phyloP scores from a whole-genome alignment of 30 jellyfish, hydroid and myxozoan species.

The Turritopsis rubra region DNA sequence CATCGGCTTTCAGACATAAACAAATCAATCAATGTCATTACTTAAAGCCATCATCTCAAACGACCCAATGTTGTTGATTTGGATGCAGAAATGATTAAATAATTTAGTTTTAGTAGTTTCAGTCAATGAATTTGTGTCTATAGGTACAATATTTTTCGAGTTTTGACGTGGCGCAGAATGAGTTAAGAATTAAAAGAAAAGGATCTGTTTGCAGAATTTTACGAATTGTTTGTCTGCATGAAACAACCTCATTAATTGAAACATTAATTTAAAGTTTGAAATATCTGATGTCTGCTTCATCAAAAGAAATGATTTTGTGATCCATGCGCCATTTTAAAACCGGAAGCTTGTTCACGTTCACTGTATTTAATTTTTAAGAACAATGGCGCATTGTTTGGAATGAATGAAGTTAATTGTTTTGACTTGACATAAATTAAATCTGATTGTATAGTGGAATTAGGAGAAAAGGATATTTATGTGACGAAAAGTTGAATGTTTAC shows the following conservation, averaged over 20 bases:
- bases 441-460: not conserved
- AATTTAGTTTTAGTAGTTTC: too few species aligned
- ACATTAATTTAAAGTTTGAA: not conserved
- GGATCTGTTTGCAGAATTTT: too few species aligned
- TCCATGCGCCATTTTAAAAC: not conserved
- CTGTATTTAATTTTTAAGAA: not conserved
- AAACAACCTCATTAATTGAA: not conserved
- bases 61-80: too few species aligned
- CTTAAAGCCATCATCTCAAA: too few species aligned
- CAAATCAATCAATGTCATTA: too few species aligned
- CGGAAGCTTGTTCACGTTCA: not conserved
- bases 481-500: not conserved
- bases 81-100: too few species aligned
- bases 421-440: not conserved
- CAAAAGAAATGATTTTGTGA: not conserved
- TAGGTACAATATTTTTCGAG: too few species aligned
- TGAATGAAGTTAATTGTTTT: not conserved
- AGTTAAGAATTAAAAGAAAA: too few species aligned
- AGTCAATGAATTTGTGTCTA: too few species aligned
- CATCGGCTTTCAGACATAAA: too few species aligned
- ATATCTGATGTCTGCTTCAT: not conserved
- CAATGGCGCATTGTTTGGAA: not conserved
- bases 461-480: not conserved
- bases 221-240: too few species aligned
- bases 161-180: too few species aligned